Percentiles rank a stretch among this genome's conserved stretches.
Conservation (phyloP, 92 coral and sea anemone species). For the Actinostola sp. region DNA sequence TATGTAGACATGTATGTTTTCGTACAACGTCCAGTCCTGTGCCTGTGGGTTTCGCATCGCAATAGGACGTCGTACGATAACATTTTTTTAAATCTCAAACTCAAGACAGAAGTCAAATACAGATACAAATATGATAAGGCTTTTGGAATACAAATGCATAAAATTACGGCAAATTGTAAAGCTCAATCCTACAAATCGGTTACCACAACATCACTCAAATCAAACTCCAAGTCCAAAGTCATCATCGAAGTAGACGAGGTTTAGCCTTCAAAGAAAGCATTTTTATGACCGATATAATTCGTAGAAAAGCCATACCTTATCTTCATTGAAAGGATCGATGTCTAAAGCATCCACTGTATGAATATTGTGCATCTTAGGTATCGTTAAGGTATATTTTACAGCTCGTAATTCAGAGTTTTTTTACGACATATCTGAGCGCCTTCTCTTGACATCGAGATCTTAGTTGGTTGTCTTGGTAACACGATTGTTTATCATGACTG, state of each 20-base stretch:
- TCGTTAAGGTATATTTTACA: conserved; percentile 3
- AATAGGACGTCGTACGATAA: too few relatives aligned
- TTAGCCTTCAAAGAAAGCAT: background rate
- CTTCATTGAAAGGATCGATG: conserved; percentile 80
- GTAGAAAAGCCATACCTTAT: conserved; percentile 53
- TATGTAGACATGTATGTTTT: too few relatives aligned
- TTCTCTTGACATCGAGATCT: background rate
- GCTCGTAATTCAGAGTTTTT: background rate
- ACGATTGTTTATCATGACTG: conserved; percentile 35
- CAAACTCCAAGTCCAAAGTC: background rate
- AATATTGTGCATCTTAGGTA: background rate
- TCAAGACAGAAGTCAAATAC: too few relatives aligned
- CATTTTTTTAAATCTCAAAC: too few relatives aligned
- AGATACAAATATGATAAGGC: too few relatives aligned
- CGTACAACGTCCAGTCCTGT: too few relatives aligned
- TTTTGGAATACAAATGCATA: too few relatives aligned
- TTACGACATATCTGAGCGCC: conserved; percentile 6
- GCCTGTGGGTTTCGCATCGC: too few relatives aligned
- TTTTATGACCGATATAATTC: background rate
- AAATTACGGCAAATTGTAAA: too few relatives aligned
- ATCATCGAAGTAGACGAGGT: background rate
- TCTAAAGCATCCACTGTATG: conserved; percentile 14
- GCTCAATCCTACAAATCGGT: too few relatives aligned
- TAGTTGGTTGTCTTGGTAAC: conserved; percentile 55
- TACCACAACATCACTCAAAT: too few relatives aligned